These are phyloP conservation scores for Nasonia longicornis DNA, from an alignment of 1,140 invertebrate genomes.

Conservation along the genomic window DNA sequence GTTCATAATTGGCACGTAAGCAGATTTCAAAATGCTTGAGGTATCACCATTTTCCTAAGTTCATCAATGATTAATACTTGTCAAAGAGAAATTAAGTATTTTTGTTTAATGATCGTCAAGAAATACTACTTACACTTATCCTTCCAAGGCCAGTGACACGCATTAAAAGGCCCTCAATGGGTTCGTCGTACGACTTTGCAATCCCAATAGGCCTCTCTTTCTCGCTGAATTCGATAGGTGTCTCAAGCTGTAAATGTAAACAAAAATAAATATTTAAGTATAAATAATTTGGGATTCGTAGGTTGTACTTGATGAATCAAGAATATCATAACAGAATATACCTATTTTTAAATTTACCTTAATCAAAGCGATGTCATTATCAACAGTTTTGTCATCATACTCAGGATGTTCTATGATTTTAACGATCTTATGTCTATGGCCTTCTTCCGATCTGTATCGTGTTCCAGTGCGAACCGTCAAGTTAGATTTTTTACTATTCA, in stretches of 20 bases:
- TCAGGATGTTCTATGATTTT: neutral
- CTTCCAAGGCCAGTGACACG: slow-evolving; percentile 14
- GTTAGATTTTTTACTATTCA: no score
- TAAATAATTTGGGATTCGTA: neutral
- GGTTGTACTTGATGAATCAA: neutral
- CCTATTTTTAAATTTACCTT: slow-evolving; percentile 5
- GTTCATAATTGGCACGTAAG: neutral
- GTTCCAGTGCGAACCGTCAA: slow-evolving; percentile 1
- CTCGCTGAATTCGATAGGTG: neutral
- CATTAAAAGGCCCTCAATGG: neutral
- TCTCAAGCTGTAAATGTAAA: slow-evolving; percentile 16
- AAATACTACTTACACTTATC: neutral
- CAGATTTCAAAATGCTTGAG: neutral
- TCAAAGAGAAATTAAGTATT: neutral
- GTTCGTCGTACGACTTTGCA: neutral
- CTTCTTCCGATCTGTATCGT: neutral
- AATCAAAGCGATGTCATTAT: slow-evolving; percentile 33
- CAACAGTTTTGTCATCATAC: neutral
- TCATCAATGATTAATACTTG: no score
- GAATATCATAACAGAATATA: neutral
- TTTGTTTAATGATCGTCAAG: neutral
- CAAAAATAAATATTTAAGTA: neutral
- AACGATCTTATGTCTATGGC: neutral
- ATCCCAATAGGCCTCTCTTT: neutral
- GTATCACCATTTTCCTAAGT: neutral